Base-by-base conservation (phyloP, 1,140 invertebrate species). In the Nasonia vitripennis region DNA sequence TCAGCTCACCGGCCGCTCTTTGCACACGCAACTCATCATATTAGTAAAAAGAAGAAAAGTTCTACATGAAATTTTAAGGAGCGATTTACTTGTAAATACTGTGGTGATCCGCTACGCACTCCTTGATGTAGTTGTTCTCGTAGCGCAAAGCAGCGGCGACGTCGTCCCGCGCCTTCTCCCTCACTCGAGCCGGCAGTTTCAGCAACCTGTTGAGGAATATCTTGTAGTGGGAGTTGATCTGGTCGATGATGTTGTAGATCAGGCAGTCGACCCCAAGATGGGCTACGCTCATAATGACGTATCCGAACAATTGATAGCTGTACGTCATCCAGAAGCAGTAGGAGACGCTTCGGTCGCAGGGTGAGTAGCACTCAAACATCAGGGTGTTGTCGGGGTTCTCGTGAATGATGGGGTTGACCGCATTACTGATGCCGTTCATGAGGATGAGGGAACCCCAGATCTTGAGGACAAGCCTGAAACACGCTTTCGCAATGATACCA, bases 91-190 rank as follows among this genome's bases (percentile, higher is more conserved):
- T 51, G 67, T 80, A 87, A 77, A 90, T 88, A 0, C 41, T 37
- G 11, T 86, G n/a, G 27, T 90, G 89, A 74, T 90, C 87, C 5
- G 62, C 11, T 17, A 88, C 71, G 67, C 87, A 87, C 2, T 85
- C 6, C 11, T 27, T 86, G n/a, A 86, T n/a, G 12, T 78, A 68
- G 9, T 7, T 11, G 48, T n/a, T 27, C 12, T 74, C 20, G 2
- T 7, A 31, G 3, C 74, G 12, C n/a, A 87, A 55, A 34, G 73
- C 17, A 20, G 27, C 27, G 27, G 10, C 6, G 7, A 20, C 6
- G 12, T 34, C 73, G 31, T 45, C 20, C 14, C 10, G 11, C 7
- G 27, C 5, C 9, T 17, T 14, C 11, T 41, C n/a, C 48, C 23
- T 12, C 1, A 51, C 45, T 27, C 45, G 45, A 2, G 9, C 23